A percentile compares a stretch with the other conserved stretches of the same genome.
These are phyloP conservation scores for Eurois occulta DNA, from an alignment of 2,888 invertebrate species.

Conservation along the genomic window DNA sequence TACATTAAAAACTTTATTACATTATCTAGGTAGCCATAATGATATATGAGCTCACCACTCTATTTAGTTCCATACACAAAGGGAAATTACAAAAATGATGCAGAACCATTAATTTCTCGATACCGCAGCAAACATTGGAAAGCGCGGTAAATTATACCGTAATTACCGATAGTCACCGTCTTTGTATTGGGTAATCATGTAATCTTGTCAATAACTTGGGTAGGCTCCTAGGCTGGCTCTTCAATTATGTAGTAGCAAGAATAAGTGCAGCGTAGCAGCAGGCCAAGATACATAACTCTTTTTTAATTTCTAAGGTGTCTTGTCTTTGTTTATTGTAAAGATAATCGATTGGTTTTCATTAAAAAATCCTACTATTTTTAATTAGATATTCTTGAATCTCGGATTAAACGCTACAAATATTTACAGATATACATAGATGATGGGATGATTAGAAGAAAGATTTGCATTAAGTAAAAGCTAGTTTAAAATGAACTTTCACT, in stretches of 20 bases:
- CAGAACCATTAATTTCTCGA: constrained; percentile 29
- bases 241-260: constrained; percentile 5
- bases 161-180: constrained; percentile 16
- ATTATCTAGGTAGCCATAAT: constrained; percentile 39
- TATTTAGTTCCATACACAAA: constrained; percentile 38
- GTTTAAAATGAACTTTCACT: not conserved
- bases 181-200: constrained; percentile 40
- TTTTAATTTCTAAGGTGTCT: not conserved
- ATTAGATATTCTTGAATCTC: not conserved
- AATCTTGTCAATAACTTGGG: constrained; percentile 22
- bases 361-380: not conserved
- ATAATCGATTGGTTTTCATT: not conserved
- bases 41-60: constrained; percentile 24
- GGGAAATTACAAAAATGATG: constrained; percentile 18
- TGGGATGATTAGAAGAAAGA: not conserved
- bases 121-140: constrained; percentile 26
- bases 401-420: too few relatives aligned
- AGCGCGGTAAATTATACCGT: constrained; percentile 35
- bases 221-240: not conserved
- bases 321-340: not conserved
- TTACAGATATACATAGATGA: not conserved
- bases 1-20: constrained; percentile 1
- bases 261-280: not conserved
- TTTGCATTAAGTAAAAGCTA: not conserved
- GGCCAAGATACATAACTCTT: not conserved